Percentiles rank a stretch among this genome's conserved stretches.
These are phyloP conservation scores for Eulacestoma nigropectus DNA, from an alignment of 2,113 vertebrate genomes.

Conservation along the genomic window DNA sequence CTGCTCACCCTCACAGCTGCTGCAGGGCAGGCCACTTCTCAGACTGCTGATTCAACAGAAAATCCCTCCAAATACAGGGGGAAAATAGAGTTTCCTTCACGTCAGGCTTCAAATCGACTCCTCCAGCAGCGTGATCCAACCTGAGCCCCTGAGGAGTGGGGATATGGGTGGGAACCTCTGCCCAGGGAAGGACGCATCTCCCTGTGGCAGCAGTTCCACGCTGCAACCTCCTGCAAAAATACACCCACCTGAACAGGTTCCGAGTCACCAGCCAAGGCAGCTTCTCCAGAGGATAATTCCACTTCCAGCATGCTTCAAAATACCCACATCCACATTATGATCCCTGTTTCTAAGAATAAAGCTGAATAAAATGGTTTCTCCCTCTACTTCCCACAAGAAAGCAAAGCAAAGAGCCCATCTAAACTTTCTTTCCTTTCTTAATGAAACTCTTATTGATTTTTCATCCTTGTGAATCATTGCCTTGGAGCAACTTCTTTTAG, in stretches of 20 bases:
- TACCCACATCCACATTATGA: neutral
- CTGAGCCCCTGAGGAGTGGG: fast-evolving
- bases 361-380: slow-evolving; percentile 24
- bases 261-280: neutral
- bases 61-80: fast-evolving
- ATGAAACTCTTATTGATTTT: slow-evolving; percentile 86
- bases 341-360: slow-evolving; percentile 22
- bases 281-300: neutral
- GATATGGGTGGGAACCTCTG: neutral
- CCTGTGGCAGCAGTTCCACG: neutral
- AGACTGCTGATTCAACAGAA: neutral
- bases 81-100: fast-evolving
- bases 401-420: slow-evolving; percentile 41
- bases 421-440: slow-evolving; percentile 74
- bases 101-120: fast-evolving
- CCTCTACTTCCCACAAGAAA: slow-evolving; percentile 39
- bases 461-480: slow-evolving; percentile 82
- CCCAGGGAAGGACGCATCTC: neutral
- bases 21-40: neutral
- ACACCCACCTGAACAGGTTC: neutral
- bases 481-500: slow-evolving; percentile 75
- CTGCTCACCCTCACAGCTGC: neutral
- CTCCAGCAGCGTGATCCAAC: neutral
- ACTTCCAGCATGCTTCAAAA: neutral
- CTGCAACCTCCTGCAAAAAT: neutral